Percentiles rank a stretch among this genome's conserved stretches.
phyloP scores from a whole-genome alignment of 2,797 vertebrate genomes.

The Tenualosa ilisha region DNA sequence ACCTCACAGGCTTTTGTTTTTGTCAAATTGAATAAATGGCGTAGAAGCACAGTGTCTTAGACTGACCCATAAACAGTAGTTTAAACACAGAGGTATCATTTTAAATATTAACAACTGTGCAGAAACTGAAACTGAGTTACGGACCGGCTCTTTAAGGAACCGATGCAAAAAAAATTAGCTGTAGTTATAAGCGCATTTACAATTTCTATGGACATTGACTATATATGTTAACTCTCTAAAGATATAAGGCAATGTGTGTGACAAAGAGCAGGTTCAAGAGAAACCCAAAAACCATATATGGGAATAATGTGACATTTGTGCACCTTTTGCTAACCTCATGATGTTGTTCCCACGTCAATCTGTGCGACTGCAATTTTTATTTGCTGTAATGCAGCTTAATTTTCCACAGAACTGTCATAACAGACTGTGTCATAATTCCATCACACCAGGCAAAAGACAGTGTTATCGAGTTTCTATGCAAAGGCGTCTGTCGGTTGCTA shows the following conservation, averaged over 20 bases:
- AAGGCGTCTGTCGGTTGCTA: neutral
- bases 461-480: neutral
- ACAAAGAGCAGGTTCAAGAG: neutral
- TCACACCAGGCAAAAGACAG: neutral
- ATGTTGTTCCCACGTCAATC: neutral
- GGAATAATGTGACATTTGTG: neutral
- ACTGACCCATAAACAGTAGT: too few species aligned
- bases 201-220: neutral
- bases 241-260: neutral
- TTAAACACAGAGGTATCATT: too few species aligned
- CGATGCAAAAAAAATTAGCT: neutral
- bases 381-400: too few species aligned
- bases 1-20: neutral
- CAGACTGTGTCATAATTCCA: neutral
- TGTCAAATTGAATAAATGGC: too few species aligned
- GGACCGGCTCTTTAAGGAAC: neutral
- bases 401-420: neutral
- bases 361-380: neutral
- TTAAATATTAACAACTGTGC: too few species aligned
- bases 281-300: neutral
- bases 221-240: neutral
- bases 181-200: neutral
- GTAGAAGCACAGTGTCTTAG: too few species aligned
- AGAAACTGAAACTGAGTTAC: too few species aligned
- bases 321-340: neutral